Evolutionary conservation across 2,113 vertebrate species (phyloP), one percentile per base, ranked within the genome.

Genomic region (Bujurquina vittata): DNA sequence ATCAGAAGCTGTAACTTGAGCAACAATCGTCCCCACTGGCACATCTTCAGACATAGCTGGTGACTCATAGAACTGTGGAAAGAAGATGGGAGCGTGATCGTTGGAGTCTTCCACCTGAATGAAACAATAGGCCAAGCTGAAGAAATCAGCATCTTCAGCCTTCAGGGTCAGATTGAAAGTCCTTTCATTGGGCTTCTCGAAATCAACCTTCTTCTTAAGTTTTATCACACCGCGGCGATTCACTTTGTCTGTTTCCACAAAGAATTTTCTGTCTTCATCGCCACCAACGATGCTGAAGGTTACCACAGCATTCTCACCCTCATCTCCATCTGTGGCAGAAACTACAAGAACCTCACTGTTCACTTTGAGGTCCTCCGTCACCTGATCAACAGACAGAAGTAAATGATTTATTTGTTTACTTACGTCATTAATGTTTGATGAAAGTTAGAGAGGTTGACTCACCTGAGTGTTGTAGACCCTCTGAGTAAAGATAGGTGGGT

Each of bases 51-150:
- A 95, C 93, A 97, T 84, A 1, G 96, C 81, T 4, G 94, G 80
- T 0, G 96, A 95, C 88, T 97, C 96, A 12, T 97, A 97, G 89
- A 96, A 96, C 54, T 97, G 96, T 2, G 97, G 97, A 35, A 96
- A 93, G 87, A 98, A 98, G 17, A 96, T 89, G 1, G 97, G 97
- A 17, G 95, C 89, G 1, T 97, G 96, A 83, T 98, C 97, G 8
- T 98, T 98, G 23, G 95, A 93, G 78, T 98, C 97, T 20, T 97
- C 96, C 75, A 98, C 97, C 61, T 97, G 96, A 62, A 98, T 92
- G 8, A 97, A 93, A 0, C 96, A 97, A 87, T 96, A 89, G 58
- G 96, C 61, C 0, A 96, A 79, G 85, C 94, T 96, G 88, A 95
- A 97, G 91, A 97, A 97, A 81, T 97, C 96, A 2, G 94, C 91